A percentile compares a stretch with the other conserved stretches of the same genome.
Conservation (phyloP, 1,140 invertebrate species). For the Caenorhabditis remanei region DNA sequence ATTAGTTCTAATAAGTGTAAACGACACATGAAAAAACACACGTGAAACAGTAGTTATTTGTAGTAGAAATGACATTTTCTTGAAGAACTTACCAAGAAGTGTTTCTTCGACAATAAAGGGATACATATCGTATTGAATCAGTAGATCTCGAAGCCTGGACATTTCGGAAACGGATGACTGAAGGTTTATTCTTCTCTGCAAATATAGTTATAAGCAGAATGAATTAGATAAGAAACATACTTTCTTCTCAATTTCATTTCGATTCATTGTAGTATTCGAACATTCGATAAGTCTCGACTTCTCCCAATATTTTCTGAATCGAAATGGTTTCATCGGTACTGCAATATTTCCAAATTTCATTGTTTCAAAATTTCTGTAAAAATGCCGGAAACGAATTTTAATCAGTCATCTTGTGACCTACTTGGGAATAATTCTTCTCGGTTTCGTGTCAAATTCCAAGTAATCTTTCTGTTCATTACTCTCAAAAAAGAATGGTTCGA, state of each 20-base stretch:
- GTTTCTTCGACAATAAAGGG: conserved; percentile 37
- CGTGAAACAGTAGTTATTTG: no score
- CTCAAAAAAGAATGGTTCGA: background rate
- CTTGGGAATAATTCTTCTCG: conserved; percentile 14
- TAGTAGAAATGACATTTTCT: no score
- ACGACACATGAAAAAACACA: no score
- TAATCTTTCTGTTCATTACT: background rate
- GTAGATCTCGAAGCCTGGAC: conserved; percentile 1
- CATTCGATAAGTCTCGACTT: conserved; percentile 46
- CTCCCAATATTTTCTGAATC: conserved; percentile 28
- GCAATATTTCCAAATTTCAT: conserved; percentile 13
- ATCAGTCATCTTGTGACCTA: background rate
- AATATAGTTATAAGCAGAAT: background rate
- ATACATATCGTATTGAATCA: conserved; percentile 30
- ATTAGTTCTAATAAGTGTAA: no score
- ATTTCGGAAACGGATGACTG: background rate
- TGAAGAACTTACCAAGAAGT: conserved; percentile 36
- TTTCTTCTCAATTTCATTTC: conserved; percentile 23
- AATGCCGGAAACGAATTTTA: background rate
- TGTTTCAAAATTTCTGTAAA: conserved; percentile 13
- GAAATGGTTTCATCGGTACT: conserved; percentile 40
- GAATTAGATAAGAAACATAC: background rate
- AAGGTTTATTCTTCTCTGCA: background rate
- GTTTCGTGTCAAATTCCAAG: background rate
- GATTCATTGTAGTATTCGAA: background rate